Evolutionary conservation across 2,888 invertebrate species (phyloP).

Genomic region (Xanthostigma xanthostigma): DNA sequence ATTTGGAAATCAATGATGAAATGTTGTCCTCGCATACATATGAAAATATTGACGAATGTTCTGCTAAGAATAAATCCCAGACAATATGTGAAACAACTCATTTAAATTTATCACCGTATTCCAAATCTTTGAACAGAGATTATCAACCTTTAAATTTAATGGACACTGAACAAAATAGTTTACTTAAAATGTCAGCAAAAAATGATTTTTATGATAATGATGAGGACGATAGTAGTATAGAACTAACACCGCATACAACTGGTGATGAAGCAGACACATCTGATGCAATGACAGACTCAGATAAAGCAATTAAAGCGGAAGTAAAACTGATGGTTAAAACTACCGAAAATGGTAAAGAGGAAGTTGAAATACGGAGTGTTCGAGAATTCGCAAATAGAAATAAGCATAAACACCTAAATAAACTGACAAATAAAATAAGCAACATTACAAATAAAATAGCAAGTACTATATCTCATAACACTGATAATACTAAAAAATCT

Average conservation of each 20-base stretch:
- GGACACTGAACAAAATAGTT: not conserved
- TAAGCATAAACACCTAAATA: too few relatives aligned
- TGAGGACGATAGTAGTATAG: conserved; percentile 14
- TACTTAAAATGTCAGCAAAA: not conserved
- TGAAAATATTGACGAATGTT: too few relatives aligned
- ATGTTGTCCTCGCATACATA: too few relatives aligned
- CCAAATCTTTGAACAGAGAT: too few relatives aligned
- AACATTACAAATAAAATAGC: too few relatives aligned
- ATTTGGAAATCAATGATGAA: too few relatives aligned
- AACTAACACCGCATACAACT: conserved; percentile 8
- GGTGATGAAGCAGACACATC: conserved; percentile 18
- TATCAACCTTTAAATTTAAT: not conserved
- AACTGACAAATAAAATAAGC: too few relatives aligned
- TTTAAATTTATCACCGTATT: too few relatives aligned
- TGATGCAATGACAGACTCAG: not conserved
- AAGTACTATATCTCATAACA: not conserved
- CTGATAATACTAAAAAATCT: not conserved
- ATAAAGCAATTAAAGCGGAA: conserved; percentile 27
- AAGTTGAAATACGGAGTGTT: conserved; percentile 32
- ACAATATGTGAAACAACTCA: too few relatives aligned
- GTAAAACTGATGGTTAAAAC: conserved; percentile 35
- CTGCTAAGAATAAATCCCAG: too few relatives aligned
- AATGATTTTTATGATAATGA: conserved; percentile 4
- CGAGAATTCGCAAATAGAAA: conserved; percentile 23
- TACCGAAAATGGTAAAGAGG: conserved; percentile 30